phyloP scores from a whole-genome alignment of 2,888 invertebrate genomes.

The Pocota personata region DNA sequence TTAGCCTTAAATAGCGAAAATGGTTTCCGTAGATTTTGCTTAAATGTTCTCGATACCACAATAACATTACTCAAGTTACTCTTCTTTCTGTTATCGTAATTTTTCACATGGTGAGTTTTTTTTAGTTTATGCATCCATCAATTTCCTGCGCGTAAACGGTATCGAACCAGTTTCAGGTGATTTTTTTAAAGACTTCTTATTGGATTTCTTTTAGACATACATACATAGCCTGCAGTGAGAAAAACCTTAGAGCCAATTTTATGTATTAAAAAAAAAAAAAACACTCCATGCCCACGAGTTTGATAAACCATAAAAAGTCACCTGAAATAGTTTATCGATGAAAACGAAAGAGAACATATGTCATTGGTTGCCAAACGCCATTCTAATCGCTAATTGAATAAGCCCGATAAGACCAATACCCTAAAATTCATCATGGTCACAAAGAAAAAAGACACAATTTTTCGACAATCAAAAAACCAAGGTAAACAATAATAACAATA shows the following conservation, averaged over 20 bases:
- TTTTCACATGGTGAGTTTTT: too few species aligned
- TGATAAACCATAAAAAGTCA: background rate
- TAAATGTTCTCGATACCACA: too few species aligned
- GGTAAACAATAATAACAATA: slow-evolving; percentile 5
- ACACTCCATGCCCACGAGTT: background rate
- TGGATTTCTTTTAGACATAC: too few species aligned
- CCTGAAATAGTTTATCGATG: background rate
- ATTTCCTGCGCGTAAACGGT: too few species aligned
- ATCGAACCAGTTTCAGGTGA: too few species aligned
- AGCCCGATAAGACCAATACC: background rate
- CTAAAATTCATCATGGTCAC: background rate
- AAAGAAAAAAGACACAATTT: background rate
- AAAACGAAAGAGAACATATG: background rate
- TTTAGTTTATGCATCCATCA: too few species aligned
- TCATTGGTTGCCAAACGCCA: background rate
- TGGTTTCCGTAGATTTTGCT: too few species aligned
- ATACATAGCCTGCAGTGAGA: background rate
- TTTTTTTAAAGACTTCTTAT: too few species aligned
- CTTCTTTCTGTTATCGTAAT: too few species aligned
- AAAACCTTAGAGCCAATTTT: background rate
- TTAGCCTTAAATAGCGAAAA: too few species aligned
- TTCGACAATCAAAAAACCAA: background rate
- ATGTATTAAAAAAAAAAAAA: too few species aligned
- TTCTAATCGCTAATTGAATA: slow-evolving; percentile 1
- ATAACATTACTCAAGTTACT: too few species aligned